These are phyloP conservation scores for Sussaba pulchella DNA, from an alignment of 2,888 invertebrate genomes.

Conservation along the genomic window DNA sequence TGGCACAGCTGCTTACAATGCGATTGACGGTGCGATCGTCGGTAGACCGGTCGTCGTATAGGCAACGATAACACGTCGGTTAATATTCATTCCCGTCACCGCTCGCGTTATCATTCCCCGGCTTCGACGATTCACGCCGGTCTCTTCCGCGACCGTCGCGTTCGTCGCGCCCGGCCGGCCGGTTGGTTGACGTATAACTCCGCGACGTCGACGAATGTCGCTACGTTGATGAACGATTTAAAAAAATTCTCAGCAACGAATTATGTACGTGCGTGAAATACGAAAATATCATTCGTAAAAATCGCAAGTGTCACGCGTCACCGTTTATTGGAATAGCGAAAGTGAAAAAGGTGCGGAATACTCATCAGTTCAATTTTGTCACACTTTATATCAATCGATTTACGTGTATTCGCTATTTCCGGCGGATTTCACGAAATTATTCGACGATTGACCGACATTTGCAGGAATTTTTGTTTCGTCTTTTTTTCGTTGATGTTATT, in stretches of 20 bases:
- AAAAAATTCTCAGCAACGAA: not conserved
- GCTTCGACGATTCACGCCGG: slow-evolving; percentile 9
- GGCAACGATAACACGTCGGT: slow-evolving; percentile 45
- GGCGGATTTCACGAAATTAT: too few relatives aligned
- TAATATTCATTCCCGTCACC: slow-evolving; percentile 44
- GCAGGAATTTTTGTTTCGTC: too few relatives aligned
- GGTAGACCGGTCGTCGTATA: slow-evolving; percentile 33
- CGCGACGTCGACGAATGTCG: too few relatives aligned
- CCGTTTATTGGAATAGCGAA: slow-evolving; percentile 1
- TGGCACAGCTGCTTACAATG: slow-evolving; percentile 18
- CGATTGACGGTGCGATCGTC: slow-evolving; percentile 23
- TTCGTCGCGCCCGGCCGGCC: not conserved
- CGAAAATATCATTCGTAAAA: not conserved
- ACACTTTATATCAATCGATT: not conserved
- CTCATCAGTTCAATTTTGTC: not conserved
- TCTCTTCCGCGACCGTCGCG: not conserved
- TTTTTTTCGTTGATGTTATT: too few relatives aligned
- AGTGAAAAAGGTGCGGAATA: slow-evolving; percentile 24
- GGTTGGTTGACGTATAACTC: too few relatives aligned
- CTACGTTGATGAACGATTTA: too few relatives aligned
- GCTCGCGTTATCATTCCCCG: slow-evolving; percentile 23
- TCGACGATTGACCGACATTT: too few relatives aligned
- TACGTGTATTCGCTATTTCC: too few relatives aligned
- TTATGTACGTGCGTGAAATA: not conserved
- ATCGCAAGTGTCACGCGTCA: slow-evolving; percentile 1